phyloP scores from a whole-genome alignment of 2,113 vertebrate species.

The Hippocampus mohnikei region DNA sequence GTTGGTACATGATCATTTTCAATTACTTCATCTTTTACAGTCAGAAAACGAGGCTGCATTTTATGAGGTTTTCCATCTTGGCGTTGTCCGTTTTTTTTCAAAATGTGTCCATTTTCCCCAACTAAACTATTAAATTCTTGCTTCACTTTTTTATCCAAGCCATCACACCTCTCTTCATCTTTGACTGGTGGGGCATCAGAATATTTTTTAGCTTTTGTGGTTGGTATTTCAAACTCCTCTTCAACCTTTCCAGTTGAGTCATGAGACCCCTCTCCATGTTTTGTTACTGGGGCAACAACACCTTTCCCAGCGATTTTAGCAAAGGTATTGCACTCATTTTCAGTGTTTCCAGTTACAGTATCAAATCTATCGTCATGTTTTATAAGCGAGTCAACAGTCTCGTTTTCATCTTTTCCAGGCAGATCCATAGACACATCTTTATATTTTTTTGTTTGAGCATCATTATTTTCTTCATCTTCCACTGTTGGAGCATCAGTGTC shows the following conservation, averaged over 20 bases:
- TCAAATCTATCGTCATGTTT: not conserved
- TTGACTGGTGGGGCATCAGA: not conserved
- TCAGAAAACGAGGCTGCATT: not conserved
- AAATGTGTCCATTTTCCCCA: not conserved
- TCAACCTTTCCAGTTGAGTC: not conserved
- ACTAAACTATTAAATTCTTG: not conserved
- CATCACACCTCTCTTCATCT: not conserved
- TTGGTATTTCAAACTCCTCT: not conserved
- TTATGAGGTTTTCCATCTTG: not conserved
- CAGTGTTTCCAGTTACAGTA: not conserved
- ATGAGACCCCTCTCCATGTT: not conserved
- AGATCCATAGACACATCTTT: not conserved
- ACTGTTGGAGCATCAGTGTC: not conserved
- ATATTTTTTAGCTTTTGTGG: not conserved
- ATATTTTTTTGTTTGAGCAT: not conserved
- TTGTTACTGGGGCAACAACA: not conserved
- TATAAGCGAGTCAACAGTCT: not conserved
- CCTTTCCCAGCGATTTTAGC: not conserved
- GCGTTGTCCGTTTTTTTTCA: not conserved
- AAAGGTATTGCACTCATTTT: not conserved
- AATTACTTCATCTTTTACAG: not conserved
- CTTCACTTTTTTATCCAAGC: not conserved
- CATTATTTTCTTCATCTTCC: not conserved
- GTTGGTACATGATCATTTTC: not conserved
- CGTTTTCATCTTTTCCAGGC: not conserved